phyloP scores from a whole-genome alignment of 2,797 vertebrate genomes.

The Carcharodon carcharias region DNA sequence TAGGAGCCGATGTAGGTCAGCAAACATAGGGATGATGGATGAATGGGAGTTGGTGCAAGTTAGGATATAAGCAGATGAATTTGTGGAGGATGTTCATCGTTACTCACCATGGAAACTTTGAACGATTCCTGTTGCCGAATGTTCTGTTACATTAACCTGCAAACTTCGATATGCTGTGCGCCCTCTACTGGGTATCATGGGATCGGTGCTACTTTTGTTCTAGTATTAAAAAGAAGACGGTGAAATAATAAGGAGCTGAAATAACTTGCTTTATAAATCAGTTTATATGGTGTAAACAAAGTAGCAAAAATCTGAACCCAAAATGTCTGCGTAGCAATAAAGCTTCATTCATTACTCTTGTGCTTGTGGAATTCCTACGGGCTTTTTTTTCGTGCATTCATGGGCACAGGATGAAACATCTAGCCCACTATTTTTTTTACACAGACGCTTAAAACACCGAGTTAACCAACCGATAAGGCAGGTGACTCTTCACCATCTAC shows the following conservation, averaged over 20 bases:
- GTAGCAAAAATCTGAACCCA: not conserved
- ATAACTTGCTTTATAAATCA: not conserved
- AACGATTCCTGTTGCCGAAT: not conserved
- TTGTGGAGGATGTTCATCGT: not conserved
- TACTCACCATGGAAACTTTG: slow-evolving; percentile 5
- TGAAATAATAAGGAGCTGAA: not conserved
- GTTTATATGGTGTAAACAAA: not conserved
- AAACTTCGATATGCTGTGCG: slow-evolving; percentile 60
- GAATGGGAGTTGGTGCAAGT: not conserved
- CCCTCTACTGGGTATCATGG: slow-evolving; percentile 44
- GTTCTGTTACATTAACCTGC: slow-evolving; percentile 53
- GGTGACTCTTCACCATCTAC: not conserved
- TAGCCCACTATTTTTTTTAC: not conserved
- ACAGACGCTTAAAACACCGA: not conserved
- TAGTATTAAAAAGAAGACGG: not conserved
- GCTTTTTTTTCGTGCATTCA: not conserved
- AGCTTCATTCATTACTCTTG: not conserved
- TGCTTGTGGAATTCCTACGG: not conserved
- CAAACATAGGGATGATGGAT: not conserved
- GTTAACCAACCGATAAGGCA: not conserved
- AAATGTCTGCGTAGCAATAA: not conserved
- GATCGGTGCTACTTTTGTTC: not conserved
- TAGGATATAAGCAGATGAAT: not conserved
- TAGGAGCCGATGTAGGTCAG: not conserved
- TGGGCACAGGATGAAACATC: not conserved